Evolutionary conservation across 2,888 invertebrate genomes (phyloP), one percentile per base, ranked within the genome.

Genomic region (Brenthis ino): DNA sequence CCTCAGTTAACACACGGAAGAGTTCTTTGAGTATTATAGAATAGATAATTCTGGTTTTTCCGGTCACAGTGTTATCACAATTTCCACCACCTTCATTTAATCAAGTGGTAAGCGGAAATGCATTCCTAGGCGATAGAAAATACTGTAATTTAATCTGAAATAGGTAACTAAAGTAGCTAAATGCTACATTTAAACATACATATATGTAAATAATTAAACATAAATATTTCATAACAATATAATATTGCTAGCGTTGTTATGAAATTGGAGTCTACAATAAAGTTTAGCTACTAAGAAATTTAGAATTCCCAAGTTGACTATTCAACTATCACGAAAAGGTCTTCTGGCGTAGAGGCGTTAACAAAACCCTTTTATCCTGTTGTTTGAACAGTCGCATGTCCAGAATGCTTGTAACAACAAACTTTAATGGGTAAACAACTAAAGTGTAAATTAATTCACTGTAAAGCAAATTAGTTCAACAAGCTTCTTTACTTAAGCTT

Each of bases 281-380:
- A 48, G n/a, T 33, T 16, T 33, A 54, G 53, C 33, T 60, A 48
- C 47, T 28, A 60, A 54, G 50, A 47, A 67, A 67, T 61, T 61
- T 20, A 16, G 47, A 60, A 68, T 68, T 64, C 55, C 64, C 58
- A 57, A 48, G 47, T 13, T 50, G 61, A 50, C 55, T 61, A 67
- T 55, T 55, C 57, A 64, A 24, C 57, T 64, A 53, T 57, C 51
- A 57, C 64, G 53, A 64, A 68, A 68, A 64, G 68, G 57, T 33
- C 68, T 68, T 50, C 57, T 64, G 58, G 64, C 58, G 43, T 53
- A 6, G 48, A 64, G 64, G 57, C 33, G 57, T 64, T 68, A 68
- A 68, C 68, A 68, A 68, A 64, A 68, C 64, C 68, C 68, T 68
- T 68, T 68, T 68, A 64, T 64, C 64, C 53, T 64, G 14, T 53